A percentile compares a stretch with the other conserved stretches of the same genome.
Conservation (phyloP, 1,140 invertebrate species). For the Tetranychus cinnabarinus region DNA sequence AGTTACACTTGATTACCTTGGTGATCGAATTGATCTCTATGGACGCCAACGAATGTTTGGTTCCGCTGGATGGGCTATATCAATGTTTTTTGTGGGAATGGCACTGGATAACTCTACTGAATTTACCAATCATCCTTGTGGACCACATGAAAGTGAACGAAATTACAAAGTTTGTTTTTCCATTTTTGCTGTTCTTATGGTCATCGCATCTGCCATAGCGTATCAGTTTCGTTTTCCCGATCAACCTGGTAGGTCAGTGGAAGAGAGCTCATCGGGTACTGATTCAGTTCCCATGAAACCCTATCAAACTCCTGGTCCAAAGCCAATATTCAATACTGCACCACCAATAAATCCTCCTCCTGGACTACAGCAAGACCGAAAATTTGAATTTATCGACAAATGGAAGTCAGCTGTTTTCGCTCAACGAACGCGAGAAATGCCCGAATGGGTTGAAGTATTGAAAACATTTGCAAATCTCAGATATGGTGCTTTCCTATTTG, state of each 20-base stretch:
- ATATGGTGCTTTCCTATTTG: slow-evolving; percentile 76
- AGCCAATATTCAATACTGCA: slow-evolving; percentile 10
- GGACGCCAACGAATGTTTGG: slow-evolving; percentile 96
- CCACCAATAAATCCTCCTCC: slow-evolving; percentile 10
- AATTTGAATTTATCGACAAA: slow-evolving; percentile 10
- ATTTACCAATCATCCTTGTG: slow-evolving; percentile 69
- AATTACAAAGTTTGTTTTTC: slow-evolving; percentile 98
- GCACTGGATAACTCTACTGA: slow-evolving; percentile 84
- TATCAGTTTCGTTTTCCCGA: slow-evolving; percentile 40
- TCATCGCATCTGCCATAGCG: slow-evolving; percentile 70
- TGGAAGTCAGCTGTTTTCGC: slow-evolving; percentile 49
- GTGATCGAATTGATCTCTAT: slow-evolving; percentile 67
- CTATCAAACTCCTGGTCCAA: slow-evolving; percentile 1
- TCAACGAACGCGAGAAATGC: slow-evolving; percentile 66
- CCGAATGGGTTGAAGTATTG: slow-evolving; percentile 72
- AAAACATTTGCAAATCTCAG: slow-evolving; percentile 72
- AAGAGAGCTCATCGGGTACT: neutral
- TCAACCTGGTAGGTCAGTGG: neutral
- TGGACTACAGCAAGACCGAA: slow-evolving; percentile 1
- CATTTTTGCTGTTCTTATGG: slow-evolving; percentile 89
- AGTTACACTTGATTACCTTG: slow-evolving; percentile 62
- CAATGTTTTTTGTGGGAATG: slow-evolving; percentile 93
- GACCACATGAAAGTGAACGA: slow-evolving; percentile 61
- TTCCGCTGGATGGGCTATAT: slow-evolving; percentile 84
- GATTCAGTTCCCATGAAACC: slow-evolving; percentile 2